phyloP scores from a whole-genome alignment of 1,140 invertebrate genomes.

The Atta colombica region DNA sequence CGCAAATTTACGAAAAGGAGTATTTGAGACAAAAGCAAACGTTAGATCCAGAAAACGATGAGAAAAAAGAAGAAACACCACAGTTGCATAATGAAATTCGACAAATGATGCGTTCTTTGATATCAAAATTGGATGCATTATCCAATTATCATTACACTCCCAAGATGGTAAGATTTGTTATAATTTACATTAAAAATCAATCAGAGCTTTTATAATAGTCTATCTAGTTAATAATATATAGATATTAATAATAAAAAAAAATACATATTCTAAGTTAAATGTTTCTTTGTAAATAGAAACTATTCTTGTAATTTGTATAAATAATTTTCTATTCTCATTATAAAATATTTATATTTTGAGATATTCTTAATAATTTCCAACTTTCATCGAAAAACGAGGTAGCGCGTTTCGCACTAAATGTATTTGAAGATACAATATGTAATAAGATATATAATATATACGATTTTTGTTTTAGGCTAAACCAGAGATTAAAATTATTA shows the following conservation, averaged over 20 bases:
- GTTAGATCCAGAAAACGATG: slow-evolving; percentile 86
- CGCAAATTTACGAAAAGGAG: slow-evolving; percentile 98
- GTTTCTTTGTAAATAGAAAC: neutral
- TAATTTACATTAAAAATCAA: slow-evolving; percentile 5
- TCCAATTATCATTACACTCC: slow-evolving; percentile 98
- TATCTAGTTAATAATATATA: neutral
- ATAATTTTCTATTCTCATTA: neutral
- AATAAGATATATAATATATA: neutral
- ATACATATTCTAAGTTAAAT: neutral
- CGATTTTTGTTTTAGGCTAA: slow-evolving; percentile 87
- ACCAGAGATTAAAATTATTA: slow-evolving; percentile 96
- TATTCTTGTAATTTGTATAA: slow-evolving; percentile 7
- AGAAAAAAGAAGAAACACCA: slow-evolving; percentile 89
- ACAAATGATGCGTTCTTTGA: slow-evolving; percentile 92
- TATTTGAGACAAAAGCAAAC: slow-evolving; percentile 93
- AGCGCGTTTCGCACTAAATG: too few species aligned
- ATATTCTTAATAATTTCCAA: neutral
- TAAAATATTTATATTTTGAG: slow-evolving; percentile 12
- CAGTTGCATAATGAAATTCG: slow-evolving; percentile 89
- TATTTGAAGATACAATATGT: too few species aligned
- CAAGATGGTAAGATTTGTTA: slow-evolving; percentile 88
- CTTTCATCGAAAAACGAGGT: neutral
- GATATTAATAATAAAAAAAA: neutral
- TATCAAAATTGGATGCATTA: slow-evolving; percentile 96
- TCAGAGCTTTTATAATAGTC: neutral